phyloP scores from a whole-genome alignment of 1,140 invertebrate genomes.

The Eumaeus atala region DNA sequence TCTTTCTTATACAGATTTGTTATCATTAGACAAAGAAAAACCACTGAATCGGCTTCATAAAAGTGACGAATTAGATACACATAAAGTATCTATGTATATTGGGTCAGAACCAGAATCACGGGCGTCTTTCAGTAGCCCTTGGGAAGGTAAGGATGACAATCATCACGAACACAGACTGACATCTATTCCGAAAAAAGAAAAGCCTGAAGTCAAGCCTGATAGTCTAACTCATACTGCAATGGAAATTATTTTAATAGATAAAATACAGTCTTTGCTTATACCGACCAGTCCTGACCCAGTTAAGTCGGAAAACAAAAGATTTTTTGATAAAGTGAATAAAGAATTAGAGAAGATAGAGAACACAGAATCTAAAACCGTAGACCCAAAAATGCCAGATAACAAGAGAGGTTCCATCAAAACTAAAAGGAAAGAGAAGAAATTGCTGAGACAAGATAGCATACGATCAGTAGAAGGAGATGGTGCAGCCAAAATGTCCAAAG shows the following conservation, averaged over 20 bases:
- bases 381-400: constrained; percentile 21
- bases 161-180: constrained; percentile 34
- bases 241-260: constrained; percentile 72
- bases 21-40: constrained; percentile 52
- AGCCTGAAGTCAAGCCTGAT: constrained; percentile 39
- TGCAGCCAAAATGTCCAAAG: constrained; percentile 55
- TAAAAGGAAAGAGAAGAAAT: constrained; percentile 35
- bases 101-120: constrained; percentile 63
- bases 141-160: constrained; percentile 43
- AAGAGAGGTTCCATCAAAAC: constrained; percentile 22
- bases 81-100: constrained; percentile 62
- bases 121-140: constrained; percentile 51
- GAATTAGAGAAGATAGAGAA: constrained; percentile 56
- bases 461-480: constrained; percentile 37
- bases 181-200: constrained; percentile 32
- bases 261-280: constrained; percentile 55
- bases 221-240: constrained; percentile 68
- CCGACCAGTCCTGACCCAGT: constrained; percentile 47
- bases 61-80: constrained; percentile 48
- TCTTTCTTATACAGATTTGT: constrained; percentile 58
- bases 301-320: constrained; percentile 37
- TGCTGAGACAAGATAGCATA: constrained; percentile 53
- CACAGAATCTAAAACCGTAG: constrained; percentile 27
- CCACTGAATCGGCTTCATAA: constrained; percentile 42
- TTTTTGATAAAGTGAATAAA: constrained; percentile 55